Conservation (phyloP, 2,888 invertebrate genomes). For the Platypus cylindrus region DNA sequence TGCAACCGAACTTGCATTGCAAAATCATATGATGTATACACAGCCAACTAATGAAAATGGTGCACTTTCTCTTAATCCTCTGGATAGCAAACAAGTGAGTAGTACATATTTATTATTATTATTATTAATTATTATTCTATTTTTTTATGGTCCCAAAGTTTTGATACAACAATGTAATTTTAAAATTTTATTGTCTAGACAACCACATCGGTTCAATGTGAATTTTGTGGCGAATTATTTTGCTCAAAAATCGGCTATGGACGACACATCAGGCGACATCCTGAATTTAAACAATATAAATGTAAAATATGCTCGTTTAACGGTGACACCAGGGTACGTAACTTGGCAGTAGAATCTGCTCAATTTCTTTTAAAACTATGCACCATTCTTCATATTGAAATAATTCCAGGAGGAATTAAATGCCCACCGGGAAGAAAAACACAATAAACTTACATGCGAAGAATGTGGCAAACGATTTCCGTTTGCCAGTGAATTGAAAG, state of each 20-base stretch:
- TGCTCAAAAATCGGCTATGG: constrained; percentile 13
- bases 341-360: not conserved
- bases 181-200: no score
- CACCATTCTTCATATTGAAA: no score
- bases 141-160: no score
- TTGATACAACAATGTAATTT: no score
- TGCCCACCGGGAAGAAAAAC: constrained; percentile 12
- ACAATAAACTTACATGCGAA: constrained; percentile 13
- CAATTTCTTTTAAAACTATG: not conserved
- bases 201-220: no score
- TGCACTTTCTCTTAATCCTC: constrained; percentile 11
- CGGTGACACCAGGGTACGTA: constrained; percentile 13
- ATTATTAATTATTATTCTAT: no score
- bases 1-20: constrained; percentile 14
- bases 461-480: constrained; percentile 14
- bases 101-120: no score
- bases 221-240: constrained; percentile 16
- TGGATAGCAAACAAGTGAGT: no score
- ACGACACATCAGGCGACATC: constrained; percentile 12
- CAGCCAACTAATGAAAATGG: constrained; percentile 13
- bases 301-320: constrained; percentile 14
- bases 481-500: constrained; percentile 13
- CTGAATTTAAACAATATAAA: constrained; percentile 13
- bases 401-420: constrained; percentile 11
- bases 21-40: constrained; percentile 11